Evolutionary conservation across 2,888 invertebrate species (phyloP).

Genomic region (Petrophora chlorosata): DNA sequence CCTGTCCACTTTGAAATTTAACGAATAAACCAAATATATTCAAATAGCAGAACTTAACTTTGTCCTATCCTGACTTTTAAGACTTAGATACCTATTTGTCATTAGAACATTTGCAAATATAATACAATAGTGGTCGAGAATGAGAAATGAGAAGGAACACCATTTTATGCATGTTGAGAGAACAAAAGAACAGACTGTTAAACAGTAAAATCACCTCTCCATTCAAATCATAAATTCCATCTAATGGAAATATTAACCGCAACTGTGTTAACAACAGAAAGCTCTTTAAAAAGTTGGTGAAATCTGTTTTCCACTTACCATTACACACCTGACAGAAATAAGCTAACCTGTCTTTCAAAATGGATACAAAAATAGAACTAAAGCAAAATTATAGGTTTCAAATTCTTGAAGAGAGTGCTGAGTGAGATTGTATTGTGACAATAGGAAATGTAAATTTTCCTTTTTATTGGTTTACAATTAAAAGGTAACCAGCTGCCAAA

Average conservation of each 20-base stretch:
- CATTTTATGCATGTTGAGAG: too few species aligned
- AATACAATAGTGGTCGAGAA: too few species aligned
- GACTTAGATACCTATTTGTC: too few species aligned
- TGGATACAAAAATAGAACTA: constrained; percentile 18
- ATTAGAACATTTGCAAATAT: too few species aligned
- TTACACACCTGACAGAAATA: neutral
- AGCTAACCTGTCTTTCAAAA: neutral
- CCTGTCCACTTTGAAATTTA: constrained; percentile 3
- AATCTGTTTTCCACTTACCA: neutral
- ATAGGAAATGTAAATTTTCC: constrained; percentile 21
- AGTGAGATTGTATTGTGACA: constrained; percentile 28
- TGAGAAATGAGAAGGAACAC: too few species aligned
- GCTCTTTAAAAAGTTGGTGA: neutral
- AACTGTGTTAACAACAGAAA: too few species aligned
- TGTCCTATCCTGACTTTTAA: too few species aligned
- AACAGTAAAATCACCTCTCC: too few species aligned
- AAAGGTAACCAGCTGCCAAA: constrained; percentile 35
- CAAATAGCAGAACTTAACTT: too few species aligned
- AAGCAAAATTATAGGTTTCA: constrained; percentile 23
- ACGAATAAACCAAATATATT: constrained; percentile 1
- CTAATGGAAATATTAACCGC: too few species aligned
- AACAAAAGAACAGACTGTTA: too few species aligned
- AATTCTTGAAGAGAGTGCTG: constrained; percentile 16
- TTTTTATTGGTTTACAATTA: constrained; percentile 33
- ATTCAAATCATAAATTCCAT: too few species aligned